Evolutionary conservation across 2,888 invertebrate species (phyloP).

Genomic region (Amblyjoppa fuscipennis): DNA sequence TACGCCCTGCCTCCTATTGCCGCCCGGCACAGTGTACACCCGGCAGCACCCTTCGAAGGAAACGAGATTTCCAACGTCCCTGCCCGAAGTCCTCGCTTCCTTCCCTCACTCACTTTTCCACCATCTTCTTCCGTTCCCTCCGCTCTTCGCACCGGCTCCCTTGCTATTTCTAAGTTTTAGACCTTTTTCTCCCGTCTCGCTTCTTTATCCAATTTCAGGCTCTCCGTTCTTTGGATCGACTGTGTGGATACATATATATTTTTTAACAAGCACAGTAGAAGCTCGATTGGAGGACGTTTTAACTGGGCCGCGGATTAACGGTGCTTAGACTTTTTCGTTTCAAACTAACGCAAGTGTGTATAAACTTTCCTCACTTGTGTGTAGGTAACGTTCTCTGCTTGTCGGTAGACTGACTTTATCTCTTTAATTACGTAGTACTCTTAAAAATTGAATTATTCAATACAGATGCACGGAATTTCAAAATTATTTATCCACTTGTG

Average conservation of each 20-base stretch:
- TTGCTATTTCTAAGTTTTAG: conserved; percentile 18
- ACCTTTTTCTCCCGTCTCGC: conserved; percentile 7
- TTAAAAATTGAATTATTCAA: background rate
- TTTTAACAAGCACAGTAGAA: background rate
- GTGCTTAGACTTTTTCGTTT: no score
- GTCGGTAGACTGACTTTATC: background rate
- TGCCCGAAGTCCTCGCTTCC: conserved; percentile 15
- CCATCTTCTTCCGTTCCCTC: conserved; percentile 53
- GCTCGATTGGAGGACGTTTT: no score
- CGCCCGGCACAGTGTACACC: conserved; percentile 26
- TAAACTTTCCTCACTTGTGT: no score
- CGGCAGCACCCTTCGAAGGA: conserved; percentile 49
- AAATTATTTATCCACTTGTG: conserved; percentile 44
- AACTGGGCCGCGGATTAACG: background rate
- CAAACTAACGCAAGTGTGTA: no score
- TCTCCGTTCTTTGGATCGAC: conserved; percentile 16
- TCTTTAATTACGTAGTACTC: background rate
- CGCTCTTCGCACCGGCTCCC: conserved; percentile 6
- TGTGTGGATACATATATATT: background rate
- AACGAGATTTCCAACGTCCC: conserved; percentile 53
- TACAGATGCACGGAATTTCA: conserved; percentile 40
- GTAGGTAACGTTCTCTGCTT: background rate
- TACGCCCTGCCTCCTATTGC: conserved; percentile 71
- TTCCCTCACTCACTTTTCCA: conserved; percentile 38
- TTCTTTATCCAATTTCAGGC: background rate